Base-by-base conservation (phyloP, 1,140 invertebrate genomes). In the Drosophila punjabiensis region DNA sequence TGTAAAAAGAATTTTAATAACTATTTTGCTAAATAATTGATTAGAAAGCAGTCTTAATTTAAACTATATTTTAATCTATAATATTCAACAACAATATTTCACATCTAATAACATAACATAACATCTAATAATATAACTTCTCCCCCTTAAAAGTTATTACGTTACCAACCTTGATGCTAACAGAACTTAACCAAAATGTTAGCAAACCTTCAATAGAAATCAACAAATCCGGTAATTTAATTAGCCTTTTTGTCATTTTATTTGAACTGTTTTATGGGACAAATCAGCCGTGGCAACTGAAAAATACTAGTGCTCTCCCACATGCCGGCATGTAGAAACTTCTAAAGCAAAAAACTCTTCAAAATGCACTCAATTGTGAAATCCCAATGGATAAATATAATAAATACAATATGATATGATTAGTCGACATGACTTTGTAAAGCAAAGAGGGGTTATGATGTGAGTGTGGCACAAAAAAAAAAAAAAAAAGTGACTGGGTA, bases 391-490 rank as follows among this genome's bases (percentile, higher is more conserved):
- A 78, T 65, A 79, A 79, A 77, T 47, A 61, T 69, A 69, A 69
- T 71, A 81, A 59, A 88, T 58, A 71, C 68, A 77, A 81, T 87
- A 82, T 80, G 76, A 81, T 87, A 80, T 80, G 84, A 89, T 89
- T 82, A 89, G 78, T 71, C 61, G 66, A 60, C 68, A 74, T 45
- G 69, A 66, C 37, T 75, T 56, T 53, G 37, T 55, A n/a, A 11
- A 20, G 28, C 45, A 39, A 9, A 16, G 33, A 39, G 55, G 55
- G 55, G 55, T 28, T 39, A 24, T 58, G 35, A 48, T 66, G n/a
- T 24, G n/a, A 50, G 47, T 41, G 24, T 10, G 14, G 30, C 9
- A 32, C 14, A 37, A 10, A 45, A 20, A 18, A 37, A 35, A 18
- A 43, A 20, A 18, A 68, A 41, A 67, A 33, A 20, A 61, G 48